Conservation (phyloP, 2,888 invertebrate genomes). For the Sinopyrophorus schimmeli region DNA sequence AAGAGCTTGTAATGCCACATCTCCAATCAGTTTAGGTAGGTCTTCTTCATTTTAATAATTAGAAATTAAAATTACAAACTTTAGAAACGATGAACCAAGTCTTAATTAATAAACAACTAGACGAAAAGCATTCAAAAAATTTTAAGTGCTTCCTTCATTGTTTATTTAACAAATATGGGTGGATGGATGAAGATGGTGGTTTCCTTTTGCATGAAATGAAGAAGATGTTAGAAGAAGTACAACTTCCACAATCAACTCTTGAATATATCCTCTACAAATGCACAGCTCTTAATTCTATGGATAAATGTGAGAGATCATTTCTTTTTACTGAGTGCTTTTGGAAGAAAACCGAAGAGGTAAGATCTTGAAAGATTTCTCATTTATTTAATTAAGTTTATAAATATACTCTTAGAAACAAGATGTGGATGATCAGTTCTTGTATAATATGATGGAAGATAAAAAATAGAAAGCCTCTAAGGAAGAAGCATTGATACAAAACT, state of each 20-base stretch:
- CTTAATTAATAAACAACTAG: constrained; percentile 48
- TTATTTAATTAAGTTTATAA: too few relatives aligned
- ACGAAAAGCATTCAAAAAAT: constrained; percentile 40
- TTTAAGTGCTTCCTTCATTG: constrained; percentile 54
- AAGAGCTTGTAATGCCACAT: constrained; percentile 48
- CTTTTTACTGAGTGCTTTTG: constrained; percentile 52
- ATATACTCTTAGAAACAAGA: too few relatives aligned
- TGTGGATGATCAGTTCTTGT: too few relatives aligned
- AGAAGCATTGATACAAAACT: too few relatives aligned
- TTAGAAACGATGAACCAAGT: constrained; percentile 51
- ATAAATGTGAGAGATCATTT: constrained; percentile 50
- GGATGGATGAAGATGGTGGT: constrained; percentile 54
- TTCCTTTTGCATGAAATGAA: constrained; percentile 51
- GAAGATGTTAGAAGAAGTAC: constrained; percentile 45
- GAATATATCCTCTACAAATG: constrained; percentile 50
- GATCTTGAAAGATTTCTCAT: too few relatives aligned
- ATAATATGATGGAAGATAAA: too few relatives aligned
- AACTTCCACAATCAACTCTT: constrained; percentile 43
- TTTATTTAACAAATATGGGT: constrained; percentile 51
- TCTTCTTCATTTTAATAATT: constrained; percentile 16
- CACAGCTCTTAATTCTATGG: constrained; percentile 46
- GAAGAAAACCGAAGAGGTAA: constrained; percentile 48
- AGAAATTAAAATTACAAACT: neutral
- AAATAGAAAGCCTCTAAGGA: too few relatives aligned
- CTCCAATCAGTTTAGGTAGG: constrained; percentile 50